A percentile compares a stretch with the other conserved stretches of the same genome.
These are phyloP conservation scores for Portunus trituberculatus DNA, from an alignment of 1,140 invertebrate species.

Conservation along the genomic window DNA sequence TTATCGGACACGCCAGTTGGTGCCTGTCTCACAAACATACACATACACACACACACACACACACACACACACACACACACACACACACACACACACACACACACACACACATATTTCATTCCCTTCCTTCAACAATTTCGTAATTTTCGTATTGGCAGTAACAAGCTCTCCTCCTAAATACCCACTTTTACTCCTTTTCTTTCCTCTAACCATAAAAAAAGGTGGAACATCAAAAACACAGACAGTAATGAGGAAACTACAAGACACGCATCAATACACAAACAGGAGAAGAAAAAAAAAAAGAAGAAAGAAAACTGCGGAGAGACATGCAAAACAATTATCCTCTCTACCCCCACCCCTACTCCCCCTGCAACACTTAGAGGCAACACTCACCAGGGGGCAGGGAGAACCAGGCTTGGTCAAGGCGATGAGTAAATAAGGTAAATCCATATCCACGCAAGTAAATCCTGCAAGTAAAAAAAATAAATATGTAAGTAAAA, in stretches of 20 bases:
- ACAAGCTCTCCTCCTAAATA: background rate
- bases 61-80: background rate
- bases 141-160: background rate
- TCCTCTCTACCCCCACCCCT: background rate
- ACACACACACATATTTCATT: background rate
- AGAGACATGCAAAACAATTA: slow-evolving; percentile 12
- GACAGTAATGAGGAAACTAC: background rate
- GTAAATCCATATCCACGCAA: slow-evolving; percentile 64
- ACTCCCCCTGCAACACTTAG: background rate
- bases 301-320: background rate
- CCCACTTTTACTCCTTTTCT: background rate
- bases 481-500: background rate
- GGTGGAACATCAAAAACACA: background rate
- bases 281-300: background rate
- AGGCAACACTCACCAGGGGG: slow-evolving; percentile 36
- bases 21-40: background rate
- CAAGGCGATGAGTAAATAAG: slow-evolving; percentile 30
- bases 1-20: background rate
- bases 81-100: background rate
- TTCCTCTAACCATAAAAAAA: background rate
- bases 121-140: background rate
- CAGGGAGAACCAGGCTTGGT: background rate
- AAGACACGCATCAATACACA: slow-evolving; percentile 12
- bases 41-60: background rate
- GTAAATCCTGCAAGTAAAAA: slow-evolving; percentile 59